These are phyloP conservation scores for Zoanthus solanderi DNA, from an alignment of 92 coral and sea anemone species.

Conservation along the genomic window DNA sequence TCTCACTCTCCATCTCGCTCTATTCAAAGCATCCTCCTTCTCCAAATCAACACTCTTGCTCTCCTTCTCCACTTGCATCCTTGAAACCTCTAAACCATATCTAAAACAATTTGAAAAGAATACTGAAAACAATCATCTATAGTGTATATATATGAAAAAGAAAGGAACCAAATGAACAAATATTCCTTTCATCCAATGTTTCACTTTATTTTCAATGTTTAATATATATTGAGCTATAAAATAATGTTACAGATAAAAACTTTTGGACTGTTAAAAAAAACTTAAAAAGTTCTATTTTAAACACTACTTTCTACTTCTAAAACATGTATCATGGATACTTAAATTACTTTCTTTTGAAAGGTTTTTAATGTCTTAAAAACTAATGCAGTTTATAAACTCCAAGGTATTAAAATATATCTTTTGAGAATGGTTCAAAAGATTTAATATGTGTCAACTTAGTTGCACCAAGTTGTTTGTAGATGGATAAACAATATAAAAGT, in stretches of 20 bases:
- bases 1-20: too few species aligned
- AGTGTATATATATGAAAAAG: too few species aligned
- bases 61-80: too few species aligned
- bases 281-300: slow-evolving; percentile 21
- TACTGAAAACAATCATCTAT: too few species aligned
- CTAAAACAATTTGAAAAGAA: too few species aligned
- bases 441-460: background rate
- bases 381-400: background rate
- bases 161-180: background rate
- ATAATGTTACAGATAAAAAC: slow-evolving; percentile 4
- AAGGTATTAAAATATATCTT: slow-evolving; percentile 7
- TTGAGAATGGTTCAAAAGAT: background rate
- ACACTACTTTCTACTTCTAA: background rate
- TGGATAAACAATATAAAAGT: too few species aligned
- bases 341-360: slow-evolving; percentile 19
- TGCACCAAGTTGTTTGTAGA: background rate
- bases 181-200: background rate
- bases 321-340: slow-evolving; percentile 5
- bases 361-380: background rate
- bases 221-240: slow-evolving; percentile 24
- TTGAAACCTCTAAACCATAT: too few species aligned
- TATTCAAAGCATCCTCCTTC: too few species aligned
- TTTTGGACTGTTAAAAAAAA: background rate
- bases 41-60: too few species aligned
- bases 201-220: slow-evolving; percentile 37